These are phyloP conservation scores for Acrobasis consociella DNA, from an alignment of 2,888 invertebrate species.

Conservation along the genomic window DNA sequence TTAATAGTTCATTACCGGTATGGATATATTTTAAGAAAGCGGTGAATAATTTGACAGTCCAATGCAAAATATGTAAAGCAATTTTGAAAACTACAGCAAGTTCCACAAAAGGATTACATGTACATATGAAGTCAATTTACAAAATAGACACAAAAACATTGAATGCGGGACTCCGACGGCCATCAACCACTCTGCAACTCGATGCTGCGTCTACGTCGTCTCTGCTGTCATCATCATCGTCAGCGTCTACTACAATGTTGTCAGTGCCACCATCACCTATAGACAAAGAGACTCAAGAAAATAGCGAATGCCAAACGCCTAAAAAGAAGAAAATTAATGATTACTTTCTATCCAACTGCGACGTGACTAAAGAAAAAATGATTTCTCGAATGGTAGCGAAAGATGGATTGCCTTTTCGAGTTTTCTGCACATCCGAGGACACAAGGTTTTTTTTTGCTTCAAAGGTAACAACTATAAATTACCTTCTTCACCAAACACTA, in stretches of 20 bases:
- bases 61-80: background rate
- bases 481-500: background rate
- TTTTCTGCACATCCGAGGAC: constrained; percentile 28
- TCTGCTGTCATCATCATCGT: background rate
- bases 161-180: background rate
- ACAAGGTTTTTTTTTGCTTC: constrained; percentile 22
- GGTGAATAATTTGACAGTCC: background rate
- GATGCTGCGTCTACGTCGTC: background rate
- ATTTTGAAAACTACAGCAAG: background rate
- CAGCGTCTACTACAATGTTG: background rate
- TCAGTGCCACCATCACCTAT: background rate
- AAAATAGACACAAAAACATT: constrained; percentile 7
- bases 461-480: background rate
- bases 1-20: background rate
- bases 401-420: constrained; percentile 29
- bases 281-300: background rate
- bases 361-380: constrained; percentile 25
- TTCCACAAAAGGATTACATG: constrained; percentile 4
- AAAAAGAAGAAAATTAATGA: background rate
- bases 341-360: background rate
- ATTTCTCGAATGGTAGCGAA: constrained; percentile 31
- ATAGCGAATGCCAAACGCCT: background rate
- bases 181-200: background rate
- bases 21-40: constrained; percentile 8
- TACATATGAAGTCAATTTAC: background rate